Base-by-base conservation (phyloP, 2,113 vertebrate species). In the Pangasianodon gigas region DNA sequence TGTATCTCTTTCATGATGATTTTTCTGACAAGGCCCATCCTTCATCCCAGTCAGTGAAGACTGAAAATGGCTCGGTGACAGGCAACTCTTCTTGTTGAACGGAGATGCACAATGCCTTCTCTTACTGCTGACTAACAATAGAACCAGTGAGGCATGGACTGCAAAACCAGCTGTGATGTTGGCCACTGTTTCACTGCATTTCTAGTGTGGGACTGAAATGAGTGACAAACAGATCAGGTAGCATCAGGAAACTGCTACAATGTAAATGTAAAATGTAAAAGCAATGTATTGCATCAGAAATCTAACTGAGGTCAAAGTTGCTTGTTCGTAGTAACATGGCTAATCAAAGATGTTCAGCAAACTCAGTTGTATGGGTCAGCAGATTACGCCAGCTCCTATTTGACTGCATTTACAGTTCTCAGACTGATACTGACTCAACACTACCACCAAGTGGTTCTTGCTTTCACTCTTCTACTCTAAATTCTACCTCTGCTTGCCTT, bases 361-460 rank as follows among this genome's bases (percentile, higher is more conserved):
- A n/a, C 41, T 87, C 71, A 14, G 19, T 71, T 67, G n/a, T 75
- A 18, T 83, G 77, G 58, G 41, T 91, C 44, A 84, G 48, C 13
- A 16, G 44, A 51, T n/a, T n/a, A 62, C 56, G 82, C 21, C 6
- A 46, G 54, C 5, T 74, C n/a, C 26, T 87, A 19, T 24, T 60
- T 44, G 26, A 48, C 67, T 46, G 37, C 4, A n/a, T 75, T 65
- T 18, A 65, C 51, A 79, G 21, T 32, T 41, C 29, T 67, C 14
- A 52, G 69, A 62, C 69, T 54, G 58, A 89, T 48, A 24, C 84
- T 94, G 93, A 96, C 95, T 96, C 94, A 96, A 96, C 91, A 96
- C 93, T 94, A 93, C 95, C 95, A 93, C 95, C 96, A 90, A 95
- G 96, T 94, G 96, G 91, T 86, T 32, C 46, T 24, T 32, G 24